These are phyloP conservation scores for Paguma larvata DNA, from an alignment of 2,797 vertebrate genomes.

Conservation along the genomic window DNA sequence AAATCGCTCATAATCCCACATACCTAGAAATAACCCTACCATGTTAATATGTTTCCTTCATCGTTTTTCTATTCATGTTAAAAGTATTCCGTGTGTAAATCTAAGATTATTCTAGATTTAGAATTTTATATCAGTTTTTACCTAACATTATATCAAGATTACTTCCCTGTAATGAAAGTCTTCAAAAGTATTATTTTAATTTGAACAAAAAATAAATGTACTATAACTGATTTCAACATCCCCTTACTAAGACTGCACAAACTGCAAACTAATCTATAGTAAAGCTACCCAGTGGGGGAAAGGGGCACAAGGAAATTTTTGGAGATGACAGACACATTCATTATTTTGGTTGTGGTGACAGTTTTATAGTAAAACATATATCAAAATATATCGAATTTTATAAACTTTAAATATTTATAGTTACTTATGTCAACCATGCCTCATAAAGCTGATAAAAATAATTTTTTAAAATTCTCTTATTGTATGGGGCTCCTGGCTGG, in stretches of 20 bases:
- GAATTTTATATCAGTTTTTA: not conserved
- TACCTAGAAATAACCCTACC: slow-evolving; percentile 36
- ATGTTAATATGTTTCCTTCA: not conserved
- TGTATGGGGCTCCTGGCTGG: not conserved
- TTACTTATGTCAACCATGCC: not conserved
- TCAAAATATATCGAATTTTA: slow-evolving; percentile 37
- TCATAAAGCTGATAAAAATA: slow-evolving; percentile 12
- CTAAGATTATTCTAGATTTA: slow-evolving; percentile 14
- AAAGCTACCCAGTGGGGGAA: not conserved
- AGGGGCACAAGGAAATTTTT: not conserved
- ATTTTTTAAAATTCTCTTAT: not conserved
- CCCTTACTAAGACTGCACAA: not conserved
- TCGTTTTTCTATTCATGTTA: slow-evolving; percentile 34
- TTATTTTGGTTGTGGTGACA: not conserved
- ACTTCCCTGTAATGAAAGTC: not conserved
- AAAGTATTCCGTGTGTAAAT: slow-evolving; percentile 29
- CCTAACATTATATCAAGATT: not conserved
- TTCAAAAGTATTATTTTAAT: slow-evolving; percentile 44
- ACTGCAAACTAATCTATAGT: not conserved
- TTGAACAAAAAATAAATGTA: not conserved
- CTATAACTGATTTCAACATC: not conserved
- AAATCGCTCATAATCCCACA: slow-evolving; percentile 3
- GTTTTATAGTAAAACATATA: not conserved
- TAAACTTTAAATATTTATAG: not conserved
- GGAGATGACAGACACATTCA: not conserved